These are phyloP conservation scores for Sialis lutaria DNA, from an alignment of 2,888 invertebrate genomes.

Conservation along the genomic window DNA sequence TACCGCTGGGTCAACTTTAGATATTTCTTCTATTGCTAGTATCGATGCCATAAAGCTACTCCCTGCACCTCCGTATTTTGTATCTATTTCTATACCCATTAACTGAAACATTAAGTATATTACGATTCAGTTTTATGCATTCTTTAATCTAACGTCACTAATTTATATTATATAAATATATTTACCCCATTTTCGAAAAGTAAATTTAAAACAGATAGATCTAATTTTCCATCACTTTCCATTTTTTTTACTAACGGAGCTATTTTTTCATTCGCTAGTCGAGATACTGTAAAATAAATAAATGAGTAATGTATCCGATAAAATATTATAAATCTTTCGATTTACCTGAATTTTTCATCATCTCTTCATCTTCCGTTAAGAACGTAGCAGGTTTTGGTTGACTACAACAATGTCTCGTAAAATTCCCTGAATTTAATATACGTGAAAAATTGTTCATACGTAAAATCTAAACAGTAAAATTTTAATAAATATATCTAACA, in stretches of 20 bases:
- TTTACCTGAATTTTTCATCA: constrained; percentile 84
- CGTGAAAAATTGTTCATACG: no score
- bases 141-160: neutral
- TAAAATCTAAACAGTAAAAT: no score
- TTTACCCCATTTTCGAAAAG: constrained; percentile 87
- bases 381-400: constrained; percentile 47
- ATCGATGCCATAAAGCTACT: constrained; percentile 81
- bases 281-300: constrained; percentile 48
- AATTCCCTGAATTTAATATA: no score
- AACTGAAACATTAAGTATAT: constrained; percentile 29
- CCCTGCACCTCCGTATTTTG: constrained; percentile 77
- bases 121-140: neutral
- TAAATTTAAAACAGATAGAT: constrained; percentile 54
- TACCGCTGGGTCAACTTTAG: constrained; percentile 83
- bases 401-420: no score
- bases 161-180: neutral
- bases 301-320: neutral
- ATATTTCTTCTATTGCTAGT: constrained; percentile 80
- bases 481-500: no score
- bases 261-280: constrained; percentile 76
- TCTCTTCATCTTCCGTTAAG: constrained; percentile 74
- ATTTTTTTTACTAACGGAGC: constrained; percentile 81
- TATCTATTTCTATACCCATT: constrained; percentile 81
- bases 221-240: constrained; percentile 75
- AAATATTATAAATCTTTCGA: neutral